These are phyloP conservation scores for Sinotaia quadrata DNA, from an alignment of 2,888 invertebrate species.

Conservation along the genomic window DNA sequence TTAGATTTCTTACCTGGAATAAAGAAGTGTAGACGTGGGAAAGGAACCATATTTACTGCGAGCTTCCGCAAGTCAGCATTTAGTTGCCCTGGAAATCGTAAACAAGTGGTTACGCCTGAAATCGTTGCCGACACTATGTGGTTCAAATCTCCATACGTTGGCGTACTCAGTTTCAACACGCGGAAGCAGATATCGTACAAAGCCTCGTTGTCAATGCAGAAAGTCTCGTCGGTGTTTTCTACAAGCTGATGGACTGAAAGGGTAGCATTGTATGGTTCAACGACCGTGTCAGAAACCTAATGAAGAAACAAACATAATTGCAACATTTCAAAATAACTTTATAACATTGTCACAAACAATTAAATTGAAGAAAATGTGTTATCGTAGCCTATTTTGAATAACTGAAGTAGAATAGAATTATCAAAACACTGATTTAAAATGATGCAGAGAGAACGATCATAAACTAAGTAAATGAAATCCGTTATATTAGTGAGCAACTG, in stretches of 20 bases:
- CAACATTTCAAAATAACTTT: no score
- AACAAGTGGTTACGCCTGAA: slow-evolving; percentile 37
- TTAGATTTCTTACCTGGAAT: no score
- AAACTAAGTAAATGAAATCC: no score
- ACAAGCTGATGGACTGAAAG: slow-evolving; percentile 71
- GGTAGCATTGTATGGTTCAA: not conserved
- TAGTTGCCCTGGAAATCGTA: slow-evolving; percentile 38
- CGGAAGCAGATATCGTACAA: slow-evolving; percentile 69
- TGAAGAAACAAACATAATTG: not conserved
- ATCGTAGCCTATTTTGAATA: no score
- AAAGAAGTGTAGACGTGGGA: slow-evolving; percentile 75
- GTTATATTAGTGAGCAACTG: no score
- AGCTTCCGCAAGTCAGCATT: slow-evolving; percentile 40
- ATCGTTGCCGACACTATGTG: slow-evolving; percentile 38
- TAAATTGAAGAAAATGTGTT: no score
- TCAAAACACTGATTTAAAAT: no score
- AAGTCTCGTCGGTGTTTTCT: slow-evolving; percentile 75
- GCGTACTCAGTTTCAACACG: slow-evolving; percentile 38
- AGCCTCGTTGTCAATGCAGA: slow-evolving; percentile 76
- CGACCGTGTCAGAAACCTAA: slow-evolving; percentile 7
- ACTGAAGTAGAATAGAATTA: no score
- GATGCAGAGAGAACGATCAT: no score
- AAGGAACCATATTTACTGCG: slow-evolving; percentile 66
- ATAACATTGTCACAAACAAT: no score
- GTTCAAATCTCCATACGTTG: slow-evolving; percentile 37